These are phyloP conservation scores for Strigamia crassipes DNA, from an alignment of 2,888 invertebrate genomes.

Conservation along the genomic window DNA sequence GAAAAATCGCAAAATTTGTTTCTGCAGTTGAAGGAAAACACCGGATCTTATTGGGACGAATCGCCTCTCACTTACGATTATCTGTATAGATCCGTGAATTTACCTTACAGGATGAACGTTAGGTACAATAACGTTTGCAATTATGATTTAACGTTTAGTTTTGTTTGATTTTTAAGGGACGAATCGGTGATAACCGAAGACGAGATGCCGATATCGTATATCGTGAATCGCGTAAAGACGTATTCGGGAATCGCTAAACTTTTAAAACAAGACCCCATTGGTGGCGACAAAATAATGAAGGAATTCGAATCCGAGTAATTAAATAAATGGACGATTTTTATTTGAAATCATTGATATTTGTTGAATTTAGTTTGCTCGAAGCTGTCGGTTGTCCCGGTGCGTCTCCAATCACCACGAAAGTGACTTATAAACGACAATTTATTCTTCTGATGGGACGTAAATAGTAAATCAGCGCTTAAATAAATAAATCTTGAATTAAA, in stretches of 20 bases:
- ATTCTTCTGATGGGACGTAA: slow-evolving; percentile 54
- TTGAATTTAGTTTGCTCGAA: background rate
- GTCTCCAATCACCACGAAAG: background rate
- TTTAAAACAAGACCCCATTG: background rate
- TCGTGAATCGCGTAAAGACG: background rate
- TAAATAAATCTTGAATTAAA: no score
- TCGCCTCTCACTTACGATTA: background rate
- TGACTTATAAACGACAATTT: background rate
- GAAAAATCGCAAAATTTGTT: background rate
- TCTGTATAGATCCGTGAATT: background rate
- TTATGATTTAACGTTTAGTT: background rate
- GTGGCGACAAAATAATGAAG: background rate
- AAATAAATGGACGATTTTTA: background rate
- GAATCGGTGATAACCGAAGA: background rate
- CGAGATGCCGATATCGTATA: background rate
- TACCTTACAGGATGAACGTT: background rate
- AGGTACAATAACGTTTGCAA: background rate
- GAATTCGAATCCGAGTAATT: background rate
- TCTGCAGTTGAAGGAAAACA: background rate
- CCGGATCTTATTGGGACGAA: background rate
- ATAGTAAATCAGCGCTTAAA: slow-evolving; percentile 57
- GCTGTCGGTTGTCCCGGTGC: background rate
- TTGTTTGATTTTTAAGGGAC: background rate
- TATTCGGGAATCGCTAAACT: background rate
- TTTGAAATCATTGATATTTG: background rate